Evolutionary conservation across 2,888 invertebrate species (phyloP).

Genomic region (Limnephilus lunatus): DNA sequence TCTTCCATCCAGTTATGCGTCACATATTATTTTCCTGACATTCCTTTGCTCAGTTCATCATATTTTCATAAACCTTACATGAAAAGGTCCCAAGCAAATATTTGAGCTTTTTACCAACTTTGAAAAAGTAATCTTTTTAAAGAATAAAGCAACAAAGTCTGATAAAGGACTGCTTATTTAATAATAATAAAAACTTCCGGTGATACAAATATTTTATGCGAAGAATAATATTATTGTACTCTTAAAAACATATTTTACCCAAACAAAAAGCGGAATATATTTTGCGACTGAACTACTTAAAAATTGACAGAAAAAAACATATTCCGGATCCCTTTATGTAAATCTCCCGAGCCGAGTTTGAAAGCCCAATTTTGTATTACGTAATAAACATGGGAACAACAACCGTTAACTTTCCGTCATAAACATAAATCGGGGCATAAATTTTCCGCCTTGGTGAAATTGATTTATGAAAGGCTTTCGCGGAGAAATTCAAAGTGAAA

Average conservation of each 20-base stretch:
- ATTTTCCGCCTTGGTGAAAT: constrained; percentile 52
- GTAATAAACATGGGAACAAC: constrained; percentile 49
- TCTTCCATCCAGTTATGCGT: background rate
- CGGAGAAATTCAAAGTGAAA: constrained; percentile 52
- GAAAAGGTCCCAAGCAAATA: background rate
- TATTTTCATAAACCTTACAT: background rate
- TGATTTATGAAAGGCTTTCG: constrained; percentile 59
- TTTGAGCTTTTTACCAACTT: background rate
- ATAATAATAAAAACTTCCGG: background rate
- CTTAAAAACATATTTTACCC: background rate
- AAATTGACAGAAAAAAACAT: background rate
- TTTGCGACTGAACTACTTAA: background rate
- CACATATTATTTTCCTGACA: background rate
- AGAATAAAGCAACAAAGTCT: background rate
- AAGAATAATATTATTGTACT: background rate
- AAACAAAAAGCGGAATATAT: background rate
- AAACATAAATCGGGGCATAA: constrained; percentile 53
- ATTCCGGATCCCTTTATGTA: constrained; percentile 3
- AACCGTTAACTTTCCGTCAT: constrained; percentile 46
- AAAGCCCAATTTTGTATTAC: constrained; percentile 45
- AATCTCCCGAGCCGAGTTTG: background rate
- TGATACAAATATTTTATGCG: background rate
- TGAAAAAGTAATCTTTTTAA: background rate
- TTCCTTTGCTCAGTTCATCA: background rate
- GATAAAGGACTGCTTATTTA: background rate